Evolutionary conservation across 2,113 vertebrate species (phyloP).

Genomic region (Sander lucioperca): DNA sequence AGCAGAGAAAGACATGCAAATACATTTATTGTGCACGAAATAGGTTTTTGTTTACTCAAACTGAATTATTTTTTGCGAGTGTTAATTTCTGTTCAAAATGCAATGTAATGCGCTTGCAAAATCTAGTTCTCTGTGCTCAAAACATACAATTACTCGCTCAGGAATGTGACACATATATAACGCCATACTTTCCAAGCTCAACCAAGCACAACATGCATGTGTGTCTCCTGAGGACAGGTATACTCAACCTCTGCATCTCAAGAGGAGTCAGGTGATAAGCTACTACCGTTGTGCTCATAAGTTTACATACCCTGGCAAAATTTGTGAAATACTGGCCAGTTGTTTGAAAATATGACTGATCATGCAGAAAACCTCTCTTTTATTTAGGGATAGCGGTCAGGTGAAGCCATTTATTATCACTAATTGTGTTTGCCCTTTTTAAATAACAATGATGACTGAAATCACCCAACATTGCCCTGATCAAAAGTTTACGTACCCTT

Average conservation of each 20-base stretch:
- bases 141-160: no score
- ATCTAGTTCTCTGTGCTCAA: no score
- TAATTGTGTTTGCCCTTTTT: background rate
- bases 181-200: background rate
- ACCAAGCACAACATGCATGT: background rate
- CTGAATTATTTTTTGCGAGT: no score
- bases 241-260: background rate
- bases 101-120: no score
- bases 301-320: background rate
- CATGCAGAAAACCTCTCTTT: background rate
- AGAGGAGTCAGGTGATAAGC: background rate
- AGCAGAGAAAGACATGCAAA: no score
- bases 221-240: background rate
- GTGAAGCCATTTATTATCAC: background rate
- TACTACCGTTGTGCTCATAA: background rate
- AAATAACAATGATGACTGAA: background rate
- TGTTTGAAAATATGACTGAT: background rate
- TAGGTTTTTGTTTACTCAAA: no score
- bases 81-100: no score
- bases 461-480: background rate
- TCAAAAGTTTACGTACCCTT: background rate
- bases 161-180: no score
- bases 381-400: background rate
- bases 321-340: background rate
- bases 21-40: no score